Evolutionary conservation across 2,888 invertebrate genomes (phyloP), one percentile per base, ranked within the genome.

Genomic region (Drosophila anceps): DNA sequence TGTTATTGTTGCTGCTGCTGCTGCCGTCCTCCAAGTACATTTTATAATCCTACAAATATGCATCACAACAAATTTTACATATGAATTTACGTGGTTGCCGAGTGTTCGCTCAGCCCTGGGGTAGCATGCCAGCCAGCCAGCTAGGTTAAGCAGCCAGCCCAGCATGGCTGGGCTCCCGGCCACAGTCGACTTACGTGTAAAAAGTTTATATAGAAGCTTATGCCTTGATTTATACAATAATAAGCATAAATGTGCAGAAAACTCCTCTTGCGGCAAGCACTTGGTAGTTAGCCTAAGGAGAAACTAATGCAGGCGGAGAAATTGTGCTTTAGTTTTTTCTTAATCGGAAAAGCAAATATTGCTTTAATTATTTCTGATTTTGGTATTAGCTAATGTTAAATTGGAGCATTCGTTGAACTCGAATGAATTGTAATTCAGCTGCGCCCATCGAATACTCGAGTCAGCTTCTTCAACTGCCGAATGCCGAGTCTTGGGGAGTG

Each of bases 151-250:
- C 69, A 50, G 50, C 46, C 51, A 24, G 31, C 41, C 44, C 4
- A 39, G n/a, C n/a, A n/a, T n/a, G n/a, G n/a, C n/a, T n/a, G n/a
- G n/a, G n/a, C n/a, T n/a, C n/a, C 55, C 12, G 29, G 29, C 46
- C 50, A 18, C 44, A 60, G 53, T 61, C 70, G 33, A 46, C 46
- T 61, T 39, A 71, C 24, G 43, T 46, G 24, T 39, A 59, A 58
- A 64, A 84, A 81, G 65, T 81, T 82, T 79, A 67, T 80, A 67
- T 69, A 80, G 57, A 71, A 82, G 76, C 82, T 81, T 84, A 88
- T 84, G 72, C 87, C 81, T 77, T 87, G 85, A 86, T 89, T 89
- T 89, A 84, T 82, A 82, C 72, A 88, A 89, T 82, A 81, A 76
- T 85, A 86, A 86, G 81, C 77, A 84, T 71, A 79, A 82, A 82